A percentile compares a stretch with the other conserved stretches of the same genome.
Evolutionary conservation across 2,888 invertebrate species (phyloP).

Genomic region (Ditula angustiorana): DNA sequence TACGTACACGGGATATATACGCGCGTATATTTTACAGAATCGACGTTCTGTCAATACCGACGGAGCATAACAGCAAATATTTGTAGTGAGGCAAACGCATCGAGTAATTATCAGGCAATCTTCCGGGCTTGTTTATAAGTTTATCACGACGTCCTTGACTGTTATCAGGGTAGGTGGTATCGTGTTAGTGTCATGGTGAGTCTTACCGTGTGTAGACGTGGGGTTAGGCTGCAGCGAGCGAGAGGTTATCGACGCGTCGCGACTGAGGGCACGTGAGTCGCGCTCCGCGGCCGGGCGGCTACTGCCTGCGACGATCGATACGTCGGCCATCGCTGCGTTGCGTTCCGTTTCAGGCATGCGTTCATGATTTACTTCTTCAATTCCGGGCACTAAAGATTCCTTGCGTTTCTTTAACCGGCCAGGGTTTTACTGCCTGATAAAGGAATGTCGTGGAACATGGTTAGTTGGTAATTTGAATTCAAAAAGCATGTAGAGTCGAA

Average conservation of each 20-base stretch:
- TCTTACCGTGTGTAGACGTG: constrained; percentile 35
- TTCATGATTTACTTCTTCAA: constrained; percentile 43
- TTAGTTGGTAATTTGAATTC: neutral
- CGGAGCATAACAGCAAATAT: constrained; percentile 44
- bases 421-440: constrained; percentile 12
- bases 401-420: constrained; percentile 11
- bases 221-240: constrained; percentile 34
- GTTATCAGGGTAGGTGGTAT: neutral
- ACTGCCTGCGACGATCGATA: constrained; percentile 82
- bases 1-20: constrained; percentile 9
- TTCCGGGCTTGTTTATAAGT: constrained; percentile 4
- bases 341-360: constrained; percentile 69
- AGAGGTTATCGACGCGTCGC: constrained; percentile 46
- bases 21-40: constrained; percentile 10
- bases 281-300: constrained; percentile 74
- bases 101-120: constrained; percentile 12
- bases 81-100: constrained; percentile 41
- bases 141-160: constrained; percentile 23
- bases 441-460: constrained; percentile 10
- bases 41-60: constrained; percentile 34
- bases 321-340: constrained; percentile 70
- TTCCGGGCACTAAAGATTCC: constrained; percentile 30
- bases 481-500: too few species aligned
- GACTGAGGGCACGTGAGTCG: constrained; percentile 59
- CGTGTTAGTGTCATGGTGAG: constrained; percentile 15